phyloP scores from a whole-genome alignment of 2,797 vertebrate genomes.

The Lates japonicus region DNA sequence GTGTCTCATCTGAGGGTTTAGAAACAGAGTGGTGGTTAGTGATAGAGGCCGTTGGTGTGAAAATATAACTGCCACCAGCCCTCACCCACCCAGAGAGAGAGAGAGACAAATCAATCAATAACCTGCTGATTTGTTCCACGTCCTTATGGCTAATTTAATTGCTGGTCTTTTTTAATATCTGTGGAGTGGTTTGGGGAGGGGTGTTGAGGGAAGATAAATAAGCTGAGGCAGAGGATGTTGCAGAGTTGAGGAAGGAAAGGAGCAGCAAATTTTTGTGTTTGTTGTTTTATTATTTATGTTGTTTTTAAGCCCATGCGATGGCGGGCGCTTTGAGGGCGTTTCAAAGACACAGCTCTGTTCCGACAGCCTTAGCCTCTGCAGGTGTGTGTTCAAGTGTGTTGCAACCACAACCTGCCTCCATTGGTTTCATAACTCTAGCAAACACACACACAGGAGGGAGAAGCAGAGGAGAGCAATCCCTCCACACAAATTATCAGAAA shows the following conservation, averaged over 20 bases:
- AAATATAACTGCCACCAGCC: slow-evolving; percentile 71
- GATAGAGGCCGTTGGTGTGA: slow-evolving; percentile 72
- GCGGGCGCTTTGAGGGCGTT: slow-evolving; percentile 52
- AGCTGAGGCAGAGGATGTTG: slow-evolving; percentile 47
- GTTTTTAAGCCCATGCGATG: slow-evolving; percentile 49
- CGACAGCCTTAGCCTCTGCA: slow-evolving; percentile 70
- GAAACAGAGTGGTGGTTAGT: slow-evolving; percentile 80
- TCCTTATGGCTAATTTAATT: slow-evolving; percentile 84
- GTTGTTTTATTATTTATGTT: slow-evolving; percentile 29
- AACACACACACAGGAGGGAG: slow-evolving; percentile 20
- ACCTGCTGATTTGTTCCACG: slow-evolving; percentile 80
- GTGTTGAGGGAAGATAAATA: slow-evolving; percentile 60
- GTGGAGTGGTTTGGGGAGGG: slow-evolving; percentile 42
- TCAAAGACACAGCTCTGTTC: slow-evolving; percentile 42
- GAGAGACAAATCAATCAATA: slow-evolving; percentile 82
- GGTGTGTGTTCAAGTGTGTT: slow-evolving; percentile 82
- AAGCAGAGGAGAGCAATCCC: slow-evolving; percentile 78
- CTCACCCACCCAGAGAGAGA: too few relatives aligned
- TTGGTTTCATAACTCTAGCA: slow-evolving; percentile 82
- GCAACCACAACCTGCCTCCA: slow-evolving; percentile 78
- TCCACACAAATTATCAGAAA: slow-evolving; percentile 91
- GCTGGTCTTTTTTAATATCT: slow-evolving; percentile 78
- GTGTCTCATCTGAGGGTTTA: slow-evolving; percentile 74
- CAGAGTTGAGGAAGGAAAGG: slow-evolving; percentile 40
- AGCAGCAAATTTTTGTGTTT: slow-evolving; percentile 31